Evolutionary conservation across 1,140 invertebrate species (phyloP).

Genomic region (Drosophila lacteicornis): DNA sequence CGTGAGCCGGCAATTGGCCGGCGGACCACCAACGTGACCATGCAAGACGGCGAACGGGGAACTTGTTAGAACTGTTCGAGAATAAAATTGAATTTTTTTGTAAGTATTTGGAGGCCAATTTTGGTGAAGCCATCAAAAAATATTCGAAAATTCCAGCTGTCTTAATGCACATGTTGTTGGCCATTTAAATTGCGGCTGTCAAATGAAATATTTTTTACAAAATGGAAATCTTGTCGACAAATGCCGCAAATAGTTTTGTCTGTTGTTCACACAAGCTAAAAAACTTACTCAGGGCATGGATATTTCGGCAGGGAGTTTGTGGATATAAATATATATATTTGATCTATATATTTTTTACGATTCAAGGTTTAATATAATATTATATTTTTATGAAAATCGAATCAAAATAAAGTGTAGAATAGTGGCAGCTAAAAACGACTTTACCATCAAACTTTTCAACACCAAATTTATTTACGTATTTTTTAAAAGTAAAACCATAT

Average conservation of each 20-base stretch:
- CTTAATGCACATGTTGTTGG: conserved; percentile 56
- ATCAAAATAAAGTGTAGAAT: too few relatives aligned
- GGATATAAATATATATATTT: too few relatives aligned
- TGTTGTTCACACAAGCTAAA: conserved; percentile 1
- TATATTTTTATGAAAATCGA: not conserved
- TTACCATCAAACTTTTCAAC: too few relatives aligned
- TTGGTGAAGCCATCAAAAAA: conserved; percentile 71
- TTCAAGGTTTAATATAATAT: too few relatives aligned
- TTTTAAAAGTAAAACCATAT: too few relatives aligned
- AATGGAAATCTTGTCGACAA: conserved; percentile 70
- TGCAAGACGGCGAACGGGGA: conserved; percentile 27
- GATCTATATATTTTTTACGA: too few relatives aligned
- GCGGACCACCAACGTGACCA: conserved; percentile 67
- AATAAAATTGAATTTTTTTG: conserved; percentile 29
- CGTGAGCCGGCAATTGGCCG: conserved; percentile 68
- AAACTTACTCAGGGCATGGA: not conserved
- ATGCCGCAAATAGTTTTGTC: conserved; percentile 58
- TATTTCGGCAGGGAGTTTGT: not conserved
- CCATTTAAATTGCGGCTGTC: conserved; percentile 74
- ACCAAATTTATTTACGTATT: too few relatives aligned
- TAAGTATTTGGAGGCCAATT: conserved; percentile 53
- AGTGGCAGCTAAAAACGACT: too few relatives aligned
- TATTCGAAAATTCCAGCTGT: conserved; percentile 49
- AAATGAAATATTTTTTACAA: conserved; percentile 64
- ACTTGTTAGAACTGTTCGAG: conserved; percentile 61